Conservation (phyloP, 2,113 vertebrate species). For the Polyodon spathula region DNA sequence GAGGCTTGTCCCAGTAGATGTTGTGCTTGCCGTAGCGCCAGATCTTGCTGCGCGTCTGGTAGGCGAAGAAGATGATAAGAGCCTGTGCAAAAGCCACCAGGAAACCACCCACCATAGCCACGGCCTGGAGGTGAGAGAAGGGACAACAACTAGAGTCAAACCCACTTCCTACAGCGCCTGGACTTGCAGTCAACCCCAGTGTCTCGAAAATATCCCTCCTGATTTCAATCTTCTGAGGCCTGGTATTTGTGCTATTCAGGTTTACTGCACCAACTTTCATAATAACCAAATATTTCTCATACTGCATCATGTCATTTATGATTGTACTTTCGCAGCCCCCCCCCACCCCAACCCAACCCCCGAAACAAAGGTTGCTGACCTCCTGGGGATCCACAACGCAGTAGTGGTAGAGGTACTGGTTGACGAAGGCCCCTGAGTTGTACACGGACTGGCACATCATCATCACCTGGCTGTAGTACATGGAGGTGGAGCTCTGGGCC, state of each 20-base stretch:
- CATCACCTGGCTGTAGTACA: conserved; percentile 67
- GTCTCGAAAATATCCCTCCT: too few relatives aligned
- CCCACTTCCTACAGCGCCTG: too few relatives aligned
- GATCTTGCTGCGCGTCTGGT: conserved; percentile 73
- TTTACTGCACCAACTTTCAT: too few relatives aligned
- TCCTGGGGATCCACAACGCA: conserved; percentile 80
- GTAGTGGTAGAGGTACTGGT: conserved; percentile 77
- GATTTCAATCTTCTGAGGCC: too few relatives aligned
- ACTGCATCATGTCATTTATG: neutral
- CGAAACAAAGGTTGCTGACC: too few relatives aligned
- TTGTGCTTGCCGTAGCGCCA: conserved; percentile 67
- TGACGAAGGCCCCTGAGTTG: conserved; percentile 41
- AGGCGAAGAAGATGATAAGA: conserved; percentile 65
- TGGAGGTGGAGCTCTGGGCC: conserved; percentile 63
- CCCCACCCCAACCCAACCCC: too few relatives aligned
- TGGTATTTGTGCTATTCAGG: too few relatives aligned
- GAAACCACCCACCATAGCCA: conserved; percentile 68
- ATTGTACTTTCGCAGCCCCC: neutral
- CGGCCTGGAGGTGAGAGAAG: conserved; percentile 42
- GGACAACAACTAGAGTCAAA: too few relatives aligned
- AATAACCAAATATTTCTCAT: too few relatives aligned
- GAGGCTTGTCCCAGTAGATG: conserved; percentile 62
- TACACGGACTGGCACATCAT: conserved; percentile 65
- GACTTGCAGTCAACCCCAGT: too few relatives aligned
- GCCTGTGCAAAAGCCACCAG: conserved; percentile 59